Evolutionary conservation across 2,113 vertebrate genomes (phyloP), one percentile per base, ranked within the genome.

Genomic region (Coptodon rendalli): DNA sequence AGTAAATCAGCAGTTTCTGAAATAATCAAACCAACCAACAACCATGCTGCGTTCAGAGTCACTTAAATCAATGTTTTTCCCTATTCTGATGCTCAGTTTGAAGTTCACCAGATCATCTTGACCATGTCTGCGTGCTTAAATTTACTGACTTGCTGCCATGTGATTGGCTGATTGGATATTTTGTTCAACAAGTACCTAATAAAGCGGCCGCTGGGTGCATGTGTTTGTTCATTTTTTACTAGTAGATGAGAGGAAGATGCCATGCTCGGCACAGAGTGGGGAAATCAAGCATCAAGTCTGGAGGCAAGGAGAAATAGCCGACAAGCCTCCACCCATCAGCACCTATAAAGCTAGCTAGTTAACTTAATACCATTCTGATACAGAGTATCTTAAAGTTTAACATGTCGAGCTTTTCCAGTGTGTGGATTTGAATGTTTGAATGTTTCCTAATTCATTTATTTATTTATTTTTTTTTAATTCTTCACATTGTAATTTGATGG

Each of bases 351-450:
- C 68, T 27, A 45, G 22, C 38, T 73, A 73, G 22, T 45, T 73
- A 73, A 63, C 29, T 8, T 16, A 59, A 71, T 68, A 6, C 36
- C 63, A 40, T 68, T 40, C 34, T 68, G 63, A 40, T 43, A 9
- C 22, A 76, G 16, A 76, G 24, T 76, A 76, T 76, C 14, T 63
- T 29, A 48, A 76, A 29, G 48, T 48, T 7, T 48, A 27, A 4
- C 40, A 29, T 3, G 1, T 29, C 2, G 2, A 48, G 40, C 24
- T 27, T 48, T 43, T 19, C 24, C 66, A 17, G 22, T 43, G 63
- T 24, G 36, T 71, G 13, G 68, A 73, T 73, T 27, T 73, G 40
- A 45, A 45, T 73, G 68, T n/a, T 66, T 66, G 34, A 66, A 66
- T 38, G 68, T 24, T 73, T 27, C 68, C 22, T 73, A 3, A 27